Base-by-base conservation (phyloP, 1,140 invertebrate species). In the Drosophila busckii region DNA sequence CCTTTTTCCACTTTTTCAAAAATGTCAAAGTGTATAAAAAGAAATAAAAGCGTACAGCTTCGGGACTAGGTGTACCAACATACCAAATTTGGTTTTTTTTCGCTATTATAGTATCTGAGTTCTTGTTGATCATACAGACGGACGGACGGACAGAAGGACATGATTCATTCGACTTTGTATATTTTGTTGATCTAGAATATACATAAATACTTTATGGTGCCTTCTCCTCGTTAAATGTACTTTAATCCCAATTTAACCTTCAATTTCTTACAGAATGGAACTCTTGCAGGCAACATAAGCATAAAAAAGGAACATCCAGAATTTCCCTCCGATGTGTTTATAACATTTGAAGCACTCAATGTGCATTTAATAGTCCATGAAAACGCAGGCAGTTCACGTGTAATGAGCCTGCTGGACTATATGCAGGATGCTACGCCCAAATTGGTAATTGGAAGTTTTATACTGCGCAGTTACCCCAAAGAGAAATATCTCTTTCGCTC, bases 281-380 rank as follows among this genome's bases (percentile, higher is more conserved):
- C 91, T 4, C 80, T 95, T 52, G 94, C 93, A 10, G 94, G 94
- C 20, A 96, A 96, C 70, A 87, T 96, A 16, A 92, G 92, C 89
- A 90, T 95, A 49, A 96, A 95, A 87, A 90, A 95, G 61, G 65
- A 87, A 4, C 89, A 93, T 53, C 88, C 87, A 0, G 90, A 93
- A 37, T 95, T 95, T 75, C 92, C 92, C 1, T 96, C 94, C 0
- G 94, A 95, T 83, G 75, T 95, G 1, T 95, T 94, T 70, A 78
- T 94, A 12, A 89, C 93, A 3, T 87, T 95, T 10, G 92, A 93
- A 87, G 91, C 92, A 0, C 89, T 92, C 31, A 90, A 91, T 63
- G 93, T 91, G 1, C 83, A 89, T 23, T 64, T 87, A 2, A 15
- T 84, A 9, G 49, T 84, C 1, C 40, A 73, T n/a, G 85, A 69